Evolutionary conservation across 2,888 invertebrate species (phyloP).

Genomic region (Chrysomela aeneicollis): DNA sequence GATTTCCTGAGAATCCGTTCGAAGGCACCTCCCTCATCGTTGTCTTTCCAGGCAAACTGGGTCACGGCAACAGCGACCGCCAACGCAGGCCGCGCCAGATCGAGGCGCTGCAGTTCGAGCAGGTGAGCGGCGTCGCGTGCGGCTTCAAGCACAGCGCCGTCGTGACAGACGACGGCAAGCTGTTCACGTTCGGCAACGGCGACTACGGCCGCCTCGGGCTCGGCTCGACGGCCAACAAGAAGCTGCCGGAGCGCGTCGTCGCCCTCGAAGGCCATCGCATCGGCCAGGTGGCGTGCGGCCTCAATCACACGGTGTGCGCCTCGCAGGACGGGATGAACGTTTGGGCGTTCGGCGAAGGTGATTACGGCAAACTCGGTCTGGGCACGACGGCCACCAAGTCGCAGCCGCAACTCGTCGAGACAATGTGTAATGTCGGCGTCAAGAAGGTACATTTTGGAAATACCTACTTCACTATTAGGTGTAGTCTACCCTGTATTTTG

Average conservation of each 20-base stretch:
- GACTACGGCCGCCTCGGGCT: slow-evolving; percentile 70
- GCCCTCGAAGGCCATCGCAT: slow-evolving; percentile 63
- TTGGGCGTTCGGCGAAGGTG: slow-evolving; percentile 73
- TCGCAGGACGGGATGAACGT: slow-evolving; percentile 67
- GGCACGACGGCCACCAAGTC: slow-evolving; percentile 62
- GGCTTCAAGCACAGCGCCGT: slow-evolving; percentile 73
- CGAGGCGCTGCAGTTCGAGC: slow-evolving; percentile 69
- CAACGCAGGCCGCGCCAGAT: slow-evolving; percentile 70
- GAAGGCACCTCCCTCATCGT: too few species aligned
- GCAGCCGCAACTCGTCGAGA: slow-evolving; percentile 65
- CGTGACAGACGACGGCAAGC: slow-evolving; percentile 69
- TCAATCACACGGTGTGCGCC: slow-evolving; percentile 71
- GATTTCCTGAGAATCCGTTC: too few species aligned
- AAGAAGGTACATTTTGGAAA: slow-evolving; percentile 62
- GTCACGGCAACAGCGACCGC: slow-evolving; percentile 71
- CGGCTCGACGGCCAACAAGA: slow-evolving; percentile 69
- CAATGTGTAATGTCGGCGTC: slow-evolving; percentile 64
- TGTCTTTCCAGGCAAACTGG: slow-evolving; percentile 62
- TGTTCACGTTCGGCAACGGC: slow-evolving; percentile 72
- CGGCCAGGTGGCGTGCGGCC: slow-evolving; percentile 65
- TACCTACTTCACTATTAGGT: too few species aligned
- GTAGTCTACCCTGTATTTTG: too few species aligned
- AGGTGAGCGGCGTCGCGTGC: slow-evolving; percentile 68
- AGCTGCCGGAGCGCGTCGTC: slow-evolving; percentile 67
- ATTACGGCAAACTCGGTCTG: slow-evolving; percentile 68